Conservation (phyloP, 2,113 vertebrate genomes). For the Nipponia nippon region DNA sequence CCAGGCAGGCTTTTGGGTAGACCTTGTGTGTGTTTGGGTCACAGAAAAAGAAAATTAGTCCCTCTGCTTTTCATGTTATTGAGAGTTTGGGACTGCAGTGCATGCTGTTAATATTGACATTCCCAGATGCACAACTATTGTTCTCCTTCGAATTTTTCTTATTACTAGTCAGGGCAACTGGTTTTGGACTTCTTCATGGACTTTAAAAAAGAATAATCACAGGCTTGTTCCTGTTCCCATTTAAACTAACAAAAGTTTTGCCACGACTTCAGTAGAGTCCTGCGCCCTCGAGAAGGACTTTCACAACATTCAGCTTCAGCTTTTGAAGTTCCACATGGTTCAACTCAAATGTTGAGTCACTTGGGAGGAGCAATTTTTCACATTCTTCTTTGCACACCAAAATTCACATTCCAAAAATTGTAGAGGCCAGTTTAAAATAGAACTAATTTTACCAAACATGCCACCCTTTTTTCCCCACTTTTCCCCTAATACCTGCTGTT, state of each 20-base stretch:
- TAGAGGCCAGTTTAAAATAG: not conserved
- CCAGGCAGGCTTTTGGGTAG: not conserved
- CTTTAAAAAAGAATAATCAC: not conserved
- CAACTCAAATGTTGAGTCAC: not conserved
- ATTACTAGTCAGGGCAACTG: not conserved
- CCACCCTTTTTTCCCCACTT: not conserved
- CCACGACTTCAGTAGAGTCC: not conserved
- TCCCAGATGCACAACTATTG: not conserved
- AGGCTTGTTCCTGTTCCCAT: not conserved
- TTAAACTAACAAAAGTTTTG: not conserved
- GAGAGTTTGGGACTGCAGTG: not conserved
- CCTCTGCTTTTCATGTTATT: not conserved
- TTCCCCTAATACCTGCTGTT: not conserved
- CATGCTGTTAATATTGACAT: not conserved
- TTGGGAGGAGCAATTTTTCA: not conserved
- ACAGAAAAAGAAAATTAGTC: not conserved
- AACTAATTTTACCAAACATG: not conserved
- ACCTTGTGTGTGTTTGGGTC: not conserved
- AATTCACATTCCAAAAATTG: not conserved
- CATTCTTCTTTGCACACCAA: not conserved
- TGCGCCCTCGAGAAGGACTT: not conserved
- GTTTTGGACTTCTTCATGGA: not conserved
- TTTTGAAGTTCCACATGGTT: constrained; percentile 2
- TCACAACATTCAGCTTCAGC: not conserved
- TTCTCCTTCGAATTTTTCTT: not conserved